phyloP scores from a whole-genome alignment of 2,888 invertebrate species.

The Cryptops parisi region DNA sequence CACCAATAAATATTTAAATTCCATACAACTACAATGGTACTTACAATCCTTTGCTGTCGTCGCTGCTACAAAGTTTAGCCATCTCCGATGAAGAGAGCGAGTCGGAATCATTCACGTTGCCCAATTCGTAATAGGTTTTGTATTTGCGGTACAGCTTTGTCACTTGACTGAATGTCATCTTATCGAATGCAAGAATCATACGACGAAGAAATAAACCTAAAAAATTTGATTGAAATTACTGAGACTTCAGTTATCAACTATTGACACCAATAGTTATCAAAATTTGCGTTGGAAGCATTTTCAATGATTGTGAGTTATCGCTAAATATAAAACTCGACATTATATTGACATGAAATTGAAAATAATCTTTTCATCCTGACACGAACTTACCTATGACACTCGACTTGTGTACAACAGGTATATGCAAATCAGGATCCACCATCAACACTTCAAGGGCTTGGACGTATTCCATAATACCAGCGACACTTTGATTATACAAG shows the following conservation, averaged over 20 bases:
- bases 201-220: neutral
- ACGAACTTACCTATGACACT: conserved; percentile 46
- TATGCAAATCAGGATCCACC: conserved; percentile 45
- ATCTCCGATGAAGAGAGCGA: neutral
- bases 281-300: neutral
- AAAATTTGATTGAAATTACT: too few species aligned
- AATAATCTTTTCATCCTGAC: neutral
- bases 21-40: too few species aligned
- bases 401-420: conserved; percentile 45
- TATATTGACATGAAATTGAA: conserved; percentile 27
- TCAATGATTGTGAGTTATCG: conserved; percentile 65
- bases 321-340: conserved; percentile 68
- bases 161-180: neutral
- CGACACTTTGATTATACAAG: conserved; percentile 43
- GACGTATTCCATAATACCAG: conserved; percentile 44
- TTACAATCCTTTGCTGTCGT: too few species aligned
- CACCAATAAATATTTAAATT: too few species aligned
- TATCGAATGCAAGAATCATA: neutral
- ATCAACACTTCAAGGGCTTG: conserved; percentile 50
- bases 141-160: neutral
- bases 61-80: too few species aligned
- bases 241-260: neutral
- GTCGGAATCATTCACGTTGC: neutral
- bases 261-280: neutral
- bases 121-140: neutral